Conservation (phyloP, 2,888 invertebrate species). For the Saturnia japonica region DNA sequence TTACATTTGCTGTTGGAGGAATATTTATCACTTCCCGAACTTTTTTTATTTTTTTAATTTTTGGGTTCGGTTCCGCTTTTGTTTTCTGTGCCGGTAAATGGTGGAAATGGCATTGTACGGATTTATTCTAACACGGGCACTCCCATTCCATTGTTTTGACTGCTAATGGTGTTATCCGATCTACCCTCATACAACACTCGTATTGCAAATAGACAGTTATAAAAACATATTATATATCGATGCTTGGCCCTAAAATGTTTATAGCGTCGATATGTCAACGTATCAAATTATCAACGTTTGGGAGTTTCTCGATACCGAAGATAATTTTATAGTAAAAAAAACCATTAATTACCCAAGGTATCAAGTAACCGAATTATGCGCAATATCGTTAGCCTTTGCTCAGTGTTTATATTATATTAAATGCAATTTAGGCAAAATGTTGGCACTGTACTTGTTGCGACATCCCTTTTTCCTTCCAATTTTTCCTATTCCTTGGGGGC, state of each 20-base stretch:
- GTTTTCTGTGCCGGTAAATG: background rate
- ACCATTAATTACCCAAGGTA: background rate
- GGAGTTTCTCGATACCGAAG: background rate
- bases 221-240: background rate
- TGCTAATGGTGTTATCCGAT: constrained; percentile 6
- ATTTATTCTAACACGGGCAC: background rate
- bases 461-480: no score
- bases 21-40: constrained; percentile 50
- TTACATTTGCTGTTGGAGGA: constrained; percentile 35
- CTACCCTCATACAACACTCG: background rate
- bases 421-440: no score
- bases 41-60: constrained; percentile 8
- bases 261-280: background rate
- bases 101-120: background rate
- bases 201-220: background rate
- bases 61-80: background rate
- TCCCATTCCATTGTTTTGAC: constrained; percentile 5
- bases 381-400: no score
- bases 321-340: background rate
- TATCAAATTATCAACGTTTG: background rate
- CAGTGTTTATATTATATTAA: no score
- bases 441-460: no score
- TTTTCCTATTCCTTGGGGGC: no score
- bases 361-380: no score
- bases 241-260: background rate